Conservation (phyloP, 2,113 vertebrate genomes). For the Rhodinocichla rosea region DNA sequence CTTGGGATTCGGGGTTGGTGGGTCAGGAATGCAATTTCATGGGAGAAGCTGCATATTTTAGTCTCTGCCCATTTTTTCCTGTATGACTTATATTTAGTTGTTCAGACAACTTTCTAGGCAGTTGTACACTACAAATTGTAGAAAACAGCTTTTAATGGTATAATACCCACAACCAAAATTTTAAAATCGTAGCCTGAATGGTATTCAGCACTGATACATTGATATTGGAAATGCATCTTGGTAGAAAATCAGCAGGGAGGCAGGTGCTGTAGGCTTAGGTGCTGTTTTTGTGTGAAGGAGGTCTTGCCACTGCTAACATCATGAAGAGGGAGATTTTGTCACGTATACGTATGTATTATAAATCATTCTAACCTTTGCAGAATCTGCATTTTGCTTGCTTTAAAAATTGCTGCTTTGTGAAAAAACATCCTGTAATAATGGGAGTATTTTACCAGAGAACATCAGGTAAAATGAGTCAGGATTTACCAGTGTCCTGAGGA, state of each 20-base stretch:
- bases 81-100: background rate
- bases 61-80: background rate
- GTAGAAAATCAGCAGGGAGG: background rate
- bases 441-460: background rate
- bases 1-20: background rate
- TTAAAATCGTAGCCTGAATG: background rate
- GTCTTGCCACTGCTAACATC: slow-evolving; percentile 2
- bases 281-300: background rate
- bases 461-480: slow-evolving; percentile 30
- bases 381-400: slow-evolving; percentile 2
- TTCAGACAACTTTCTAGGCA: background rate
- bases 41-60: background rate
- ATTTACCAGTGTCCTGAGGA: slow-evolving; percentile 61
- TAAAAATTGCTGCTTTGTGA: background rate
- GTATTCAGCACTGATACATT: background rate
- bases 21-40: background rate
- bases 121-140: background rate
- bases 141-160: background rate
- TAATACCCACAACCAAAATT: background rate
- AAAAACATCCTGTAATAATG: background rate
- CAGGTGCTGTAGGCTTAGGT: background rate
- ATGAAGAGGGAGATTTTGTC: slow-evolving; percentile 38
- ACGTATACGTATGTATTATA: slow-evolving; percentile 51
- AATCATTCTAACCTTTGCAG: slow-evolving; percentile 65
- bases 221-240: background rate